These are phyloP conservation scores for Pinna nobilis DNA, from an alignment of 1,140 invertebrate species.

Conservation along the genomic window DNA sequence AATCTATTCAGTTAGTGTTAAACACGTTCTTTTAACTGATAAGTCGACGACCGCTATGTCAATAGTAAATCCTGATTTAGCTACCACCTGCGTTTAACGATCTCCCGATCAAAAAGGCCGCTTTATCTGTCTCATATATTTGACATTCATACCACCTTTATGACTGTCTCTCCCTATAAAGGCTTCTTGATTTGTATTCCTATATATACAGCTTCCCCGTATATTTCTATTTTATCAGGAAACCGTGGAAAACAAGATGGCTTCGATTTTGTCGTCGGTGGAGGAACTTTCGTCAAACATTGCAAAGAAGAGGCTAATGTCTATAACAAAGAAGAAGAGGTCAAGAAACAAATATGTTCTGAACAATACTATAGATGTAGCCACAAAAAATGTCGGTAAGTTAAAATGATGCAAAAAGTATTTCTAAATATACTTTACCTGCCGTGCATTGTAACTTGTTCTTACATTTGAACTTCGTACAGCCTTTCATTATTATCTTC, in stretches of 20 bases:
- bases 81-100: no score
- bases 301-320: slow-evolving; percentile 19
- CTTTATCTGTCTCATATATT: no score
- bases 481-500: no score
- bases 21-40: no score
- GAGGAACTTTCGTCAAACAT: slow-evolving; percentile 43
- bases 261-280: slow-evolving; percentile 31
- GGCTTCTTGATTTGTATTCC: not conserved
- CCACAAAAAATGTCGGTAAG: slow-evolving; percentile 26
- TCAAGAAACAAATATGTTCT: slow-evolving; percentile 5
- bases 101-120: no score
- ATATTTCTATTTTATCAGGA: slow-evolving; percentile 25
- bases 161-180: not conserved
- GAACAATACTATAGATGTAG: slow-evolving; percentile 21
- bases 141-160: not conserved
- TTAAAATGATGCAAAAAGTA: not conserved
- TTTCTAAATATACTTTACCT: no score
- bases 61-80: no score
- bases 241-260: slow-evolving; percentile 36
- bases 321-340: not conserved
- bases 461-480: no score
- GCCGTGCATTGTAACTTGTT: no score
- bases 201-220: not conserved
- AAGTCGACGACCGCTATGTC: no score
- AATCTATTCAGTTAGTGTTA: no score